A percentile compares a stretch with the other conserved stretches of the same genome.
phyloP scores from a whole-genome alignment of 1,140 invertebrate genomes.

The Cherax destructor region DNA sequence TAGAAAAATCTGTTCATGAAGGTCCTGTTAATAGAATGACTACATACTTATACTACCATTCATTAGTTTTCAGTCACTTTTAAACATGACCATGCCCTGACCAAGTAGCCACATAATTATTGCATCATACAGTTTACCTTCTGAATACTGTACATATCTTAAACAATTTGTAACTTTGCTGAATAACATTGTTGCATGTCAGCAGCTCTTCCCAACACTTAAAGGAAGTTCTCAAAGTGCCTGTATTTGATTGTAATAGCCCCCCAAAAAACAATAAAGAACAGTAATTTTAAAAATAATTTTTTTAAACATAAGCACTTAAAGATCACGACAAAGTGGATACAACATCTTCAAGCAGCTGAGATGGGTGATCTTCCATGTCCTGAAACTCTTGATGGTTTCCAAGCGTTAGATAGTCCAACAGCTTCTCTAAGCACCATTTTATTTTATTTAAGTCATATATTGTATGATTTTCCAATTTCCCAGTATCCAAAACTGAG shows the following conservation, averaged over 20 bases:
- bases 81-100: neutral
- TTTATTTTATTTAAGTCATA: conserved; percentile 51
- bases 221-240: no score
- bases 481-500: conserved; percentile 38
- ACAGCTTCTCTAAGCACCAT: conserved; percentile 51
- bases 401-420: conserved; percentile 35
- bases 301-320: neutral
- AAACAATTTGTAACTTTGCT: no score
- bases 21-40: no score
- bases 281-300: neutral
- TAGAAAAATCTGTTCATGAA: no score
- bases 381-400: conserved; percentile 17
- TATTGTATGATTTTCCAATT: conserved; percentile 36
- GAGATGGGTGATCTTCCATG: conserved; percentile 35
- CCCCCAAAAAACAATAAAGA: neutral
- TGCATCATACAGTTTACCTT: neutral
- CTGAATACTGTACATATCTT: no score
- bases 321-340: conserved; percentile 29
- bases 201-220: no score
- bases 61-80: neutral
- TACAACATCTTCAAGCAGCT: conserved; percentile 29
- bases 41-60: neutral
- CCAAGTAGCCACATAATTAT: neutral
- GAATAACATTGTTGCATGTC: no score
- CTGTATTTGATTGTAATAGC: no score